phyloP scores from a whole-genome alignment of 2,888 invertebrate genomes.

The Amphimallon solstitiale region DNA sequence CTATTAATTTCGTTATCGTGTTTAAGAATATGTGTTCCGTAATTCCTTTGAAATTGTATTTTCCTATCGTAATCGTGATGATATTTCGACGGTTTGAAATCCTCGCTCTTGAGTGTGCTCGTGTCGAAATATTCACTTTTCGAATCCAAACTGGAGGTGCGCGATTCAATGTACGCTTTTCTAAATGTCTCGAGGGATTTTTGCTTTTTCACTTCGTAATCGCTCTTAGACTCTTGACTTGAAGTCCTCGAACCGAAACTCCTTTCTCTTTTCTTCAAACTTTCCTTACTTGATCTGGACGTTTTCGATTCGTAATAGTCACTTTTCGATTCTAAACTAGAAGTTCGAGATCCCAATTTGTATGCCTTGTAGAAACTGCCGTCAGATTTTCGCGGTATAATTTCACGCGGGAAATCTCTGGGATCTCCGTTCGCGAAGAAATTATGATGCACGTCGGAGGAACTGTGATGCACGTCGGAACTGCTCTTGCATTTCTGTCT shows the following conservation, averaged over 20 bases:
- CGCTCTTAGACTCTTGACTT: slow-evolving; percentile 74
- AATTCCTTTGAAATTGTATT: slow-evolving; percentile 62
- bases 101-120: slow-evolving; percentile 54
- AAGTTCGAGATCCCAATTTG: slow-evolving; percentile 73
- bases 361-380: slow-evolving; percentile 78
- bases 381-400: slow-evolving; percentile 77
- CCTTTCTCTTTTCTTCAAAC: slow-evolving; percentile 61
- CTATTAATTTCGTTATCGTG: slow-evolving; percentile 44
- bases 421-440: slow-evolving; percentile 83
- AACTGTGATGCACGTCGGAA: slow-evolving; percentile 76
- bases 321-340: slow-evolving; percentile 76
- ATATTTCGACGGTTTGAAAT: slow-evolving; percentile 46
- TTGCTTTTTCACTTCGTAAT: slow-evolving; percentile 60
- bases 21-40: slow-evolving; percentile 58
- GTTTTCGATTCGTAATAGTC: slow-evolving; percentile 74
- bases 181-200: slow-evolving; percentile 54
- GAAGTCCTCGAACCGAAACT: slow-evolving; percentile 69
- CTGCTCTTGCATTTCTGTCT: slow-evolving; percentile 72
- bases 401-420: slow-evolving; percentile 77
- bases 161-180: slow-evolving; percentile 66
- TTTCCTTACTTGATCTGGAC: slow-evolving; percentile 71
- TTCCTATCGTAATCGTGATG: slow-evolving; percentile 59
- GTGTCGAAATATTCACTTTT: slow-evolving; percentile 72
- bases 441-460: slow-evolving; percentile 76
- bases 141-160: slow-evolving; percentile 77